phyloP scores from a whole-genome alignment of 1,140 invertebrate species.

The Armadillidium nasatum region DNA sequence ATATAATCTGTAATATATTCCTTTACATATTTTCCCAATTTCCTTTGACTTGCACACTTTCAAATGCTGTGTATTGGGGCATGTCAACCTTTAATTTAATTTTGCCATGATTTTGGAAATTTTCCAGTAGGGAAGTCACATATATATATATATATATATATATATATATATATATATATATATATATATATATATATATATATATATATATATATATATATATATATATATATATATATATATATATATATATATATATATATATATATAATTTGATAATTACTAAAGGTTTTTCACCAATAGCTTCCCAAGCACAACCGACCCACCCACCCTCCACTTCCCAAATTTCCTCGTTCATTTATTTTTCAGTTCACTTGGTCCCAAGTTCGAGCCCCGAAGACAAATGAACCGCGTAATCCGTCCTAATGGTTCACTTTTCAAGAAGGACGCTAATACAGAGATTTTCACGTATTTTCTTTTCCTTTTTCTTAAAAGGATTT shows the following conservation, averaged over 20 bases:
- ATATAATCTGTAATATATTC: no score
- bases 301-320: no score
- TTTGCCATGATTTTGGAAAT: no score
- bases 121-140: no score
- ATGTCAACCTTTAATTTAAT: no score
- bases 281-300: no score
- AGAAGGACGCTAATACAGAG: background rate
- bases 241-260: slow-evolving; percentile 6
- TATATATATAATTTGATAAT: no score
- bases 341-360: background rate
- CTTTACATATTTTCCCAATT: no score
- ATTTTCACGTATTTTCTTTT: background rate
- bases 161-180: background rate
- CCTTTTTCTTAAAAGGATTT: no score
- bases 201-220: background rate
- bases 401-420: background rate
- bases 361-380: background rate
- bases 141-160: no score
- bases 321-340: background rate
- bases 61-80: no score
- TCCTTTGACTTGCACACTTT: no score
- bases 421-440: background rate
- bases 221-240: slow-evolving; percentile 6
- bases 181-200: slow-evolving; percentile 6
- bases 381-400: background rate